Evolutionary conservation across 2,113 vertebrate species (phyloP), one percentile per base, ranked within the genome.

Genomic region (Cochlearius cochlearius): DNA sequence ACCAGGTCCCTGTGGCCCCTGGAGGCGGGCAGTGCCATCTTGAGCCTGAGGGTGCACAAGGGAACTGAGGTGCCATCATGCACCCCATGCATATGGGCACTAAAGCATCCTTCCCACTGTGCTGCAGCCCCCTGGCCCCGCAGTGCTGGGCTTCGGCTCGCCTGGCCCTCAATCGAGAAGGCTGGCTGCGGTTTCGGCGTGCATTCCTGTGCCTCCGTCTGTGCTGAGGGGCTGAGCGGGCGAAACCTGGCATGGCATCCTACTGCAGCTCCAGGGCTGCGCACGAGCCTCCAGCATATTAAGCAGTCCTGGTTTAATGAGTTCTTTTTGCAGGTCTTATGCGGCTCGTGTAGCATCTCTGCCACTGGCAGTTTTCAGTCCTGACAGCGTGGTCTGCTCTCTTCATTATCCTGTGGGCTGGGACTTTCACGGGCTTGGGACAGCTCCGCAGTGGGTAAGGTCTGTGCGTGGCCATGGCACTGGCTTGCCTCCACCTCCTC

Each of bases 281-380:
- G 2, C 77, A 79, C 1, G 0, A 94, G 84, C 72, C 86, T 96
- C 76, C 90, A 91, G 92, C 92, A 91, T 84, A 95, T 96, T 96
- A 97, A 97, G 93, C 39, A 93, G 90, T 10, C 39, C 58, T 67
- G 93, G 79, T 82, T 83, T 96, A 92, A 95, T 86, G 87, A 94
- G 87, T 25, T 92, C 38, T 78, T 90, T 83, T 56, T 90, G 95
- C 94, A 96, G 93, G 58, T 86, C 73, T 83, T 45, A 73, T 76
- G 89, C 53, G 5, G 81, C 76, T 84, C 5, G 4, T 34, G 77
- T 25, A 86, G 86, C 23, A 1, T 39, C 75, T 45, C 93, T 49
- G 73, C 84, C 84, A 26, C 72, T 10, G 56, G 59, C 89, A 59
- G 36, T 38, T 75, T 74, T 68, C 94, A 75, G 38, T 55, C 78